Conservation (phyloP, 2,888 invertebrate species). For the Diaphora mendica region DNA sequence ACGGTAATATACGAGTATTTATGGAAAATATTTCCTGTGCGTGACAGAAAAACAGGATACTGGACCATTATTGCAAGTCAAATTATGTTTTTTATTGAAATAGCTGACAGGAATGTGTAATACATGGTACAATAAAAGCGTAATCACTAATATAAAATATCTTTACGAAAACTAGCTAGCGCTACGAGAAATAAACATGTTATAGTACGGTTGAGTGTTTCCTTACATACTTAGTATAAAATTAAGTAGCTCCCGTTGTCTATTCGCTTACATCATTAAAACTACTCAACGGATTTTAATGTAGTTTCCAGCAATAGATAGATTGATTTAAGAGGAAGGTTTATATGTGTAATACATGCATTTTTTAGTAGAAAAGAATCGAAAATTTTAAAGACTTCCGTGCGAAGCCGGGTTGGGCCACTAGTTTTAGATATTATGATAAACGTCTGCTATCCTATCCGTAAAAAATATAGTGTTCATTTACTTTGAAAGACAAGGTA, state of each 20-base stretch:
- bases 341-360: too few relatives aligned
- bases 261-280: too few relatives aligned
- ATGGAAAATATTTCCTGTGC: constrained; percentile 34
- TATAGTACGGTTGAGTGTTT: background rate
- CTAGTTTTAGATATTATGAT: background rate
- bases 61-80: constrained; percentile 16
- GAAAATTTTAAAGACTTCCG: too few relatives aligned
- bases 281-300: too few relatives aligned
- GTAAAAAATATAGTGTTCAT: background rate
- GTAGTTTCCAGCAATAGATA: too few relatives aligned
- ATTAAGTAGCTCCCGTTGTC: too few relatives aligned
- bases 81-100: constrained; percentile 21
- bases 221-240: background rate
- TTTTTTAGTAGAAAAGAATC: too few relatives aligned
- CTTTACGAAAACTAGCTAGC: background rate
- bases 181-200: background rate
- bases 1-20: constrained; percentile 23
- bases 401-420: too few relatives aligned
- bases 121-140: background rate
- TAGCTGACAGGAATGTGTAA: constrained; percentile 14
- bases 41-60: constrained; percentile 33
- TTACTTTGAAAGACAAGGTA: background rate
- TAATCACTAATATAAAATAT: background rate
- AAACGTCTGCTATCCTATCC: background rate
- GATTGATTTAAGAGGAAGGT: too few relatives aligned